Percentiles rank a stretch among this genome's conserved stretches.
Conservation (phyloP, 2,797 vertebrate species). For the Platyrinchus mystaceus region DNA sequence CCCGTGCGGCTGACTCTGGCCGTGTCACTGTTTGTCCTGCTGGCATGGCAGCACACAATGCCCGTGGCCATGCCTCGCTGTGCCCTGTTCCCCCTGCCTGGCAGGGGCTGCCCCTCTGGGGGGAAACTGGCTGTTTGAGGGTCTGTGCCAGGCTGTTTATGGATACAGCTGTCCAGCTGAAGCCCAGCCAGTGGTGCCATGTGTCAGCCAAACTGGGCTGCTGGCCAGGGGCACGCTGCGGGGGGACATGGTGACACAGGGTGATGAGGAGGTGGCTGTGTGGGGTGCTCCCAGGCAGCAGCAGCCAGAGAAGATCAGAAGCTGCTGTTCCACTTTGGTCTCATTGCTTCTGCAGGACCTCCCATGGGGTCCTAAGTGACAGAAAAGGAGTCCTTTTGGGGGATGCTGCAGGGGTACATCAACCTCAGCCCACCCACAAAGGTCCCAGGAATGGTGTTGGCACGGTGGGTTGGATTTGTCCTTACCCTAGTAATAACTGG, state of each 20-base stretch:
- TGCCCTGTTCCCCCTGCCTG: background rate
- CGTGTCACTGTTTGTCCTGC: background rate
- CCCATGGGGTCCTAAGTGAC: background rate
- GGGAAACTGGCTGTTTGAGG: background rate
- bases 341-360: background rate
- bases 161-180: background rate
- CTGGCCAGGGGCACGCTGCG: background rate
- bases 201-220: background rate
- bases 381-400: background rate
- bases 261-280: rapidly evolving
- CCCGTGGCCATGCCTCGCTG: rapidly evolving
- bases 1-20: rapidly evolving
- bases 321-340: background rate
- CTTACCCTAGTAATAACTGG: background rate
- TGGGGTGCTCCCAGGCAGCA: background rate
- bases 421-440: background rate
- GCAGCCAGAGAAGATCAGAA: background rate
- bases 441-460: background rate
- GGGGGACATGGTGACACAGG: background rate
- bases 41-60: background rate
- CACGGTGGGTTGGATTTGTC: background rate
- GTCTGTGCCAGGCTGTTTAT: background rate
- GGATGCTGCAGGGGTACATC: background rate
- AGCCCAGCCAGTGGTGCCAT: background rate
- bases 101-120: background rate